These are phyloP conservation scores for Zapus hudsonius DNA, from an alignment of 2,113 vertebrate species.

Conservation along the genomic window DNA sequence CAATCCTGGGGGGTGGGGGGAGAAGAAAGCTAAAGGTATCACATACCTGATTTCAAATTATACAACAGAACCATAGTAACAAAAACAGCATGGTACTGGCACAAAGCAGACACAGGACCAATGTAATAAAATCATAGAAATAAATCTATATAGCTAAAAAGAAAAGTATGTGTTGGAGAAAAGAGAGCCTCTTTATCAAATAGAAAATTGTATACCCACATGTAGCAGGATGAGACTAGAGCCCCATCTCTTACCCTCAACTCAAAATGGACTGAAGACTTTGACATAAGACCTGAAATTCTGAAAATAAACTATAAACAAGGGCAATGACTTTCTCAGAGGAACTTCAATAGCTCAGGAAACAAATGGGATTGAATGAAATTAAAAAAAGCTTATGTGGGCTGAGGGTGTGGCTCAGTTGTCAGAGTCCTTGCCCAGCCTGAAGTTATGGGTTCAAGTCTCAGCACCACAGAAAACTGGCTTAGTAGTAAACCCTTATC, in stretches of 20 bases:
- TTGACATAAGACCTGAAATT: background rate
- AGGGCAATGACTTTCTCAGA: background rate
- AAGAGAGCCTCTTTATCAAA: background rate
- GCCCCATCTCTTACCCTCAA: background rate
- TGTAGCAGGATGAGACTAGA: background rate
- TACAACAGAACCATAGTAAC: background rate
- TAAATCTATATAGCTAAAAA: too few species aligned
- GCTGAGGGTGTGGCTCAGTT: too few species aligned
- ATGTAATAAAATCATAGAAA: background rate
- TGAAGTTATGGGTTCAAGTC: too few species aligned
- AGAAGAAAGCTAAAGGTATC: background rate
- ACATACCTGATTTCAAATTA: background rate
- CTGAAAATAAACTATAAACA: background rate
- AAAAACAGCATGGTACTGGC: background rate
- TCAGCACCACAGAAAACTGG: too few species aligned
- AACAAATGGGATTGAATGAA: background rate
- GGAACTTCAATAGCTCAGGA: background rate
- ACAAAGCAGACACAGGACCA: background rate
- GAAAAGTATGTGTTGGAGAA: background rate
- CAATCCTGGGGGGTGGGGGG: background rate
- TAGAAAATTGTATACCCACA: background rate
- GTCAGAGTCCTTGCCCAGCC: too few species aligned
- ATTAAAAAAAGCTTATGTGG: background rate
- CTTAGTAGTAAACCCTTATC: too few species aligned
- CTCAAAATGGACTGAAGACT: background rate